These are phyloP conservation scores for Meandrusa payeni DNA, from an alignment of 2,888 invertebrate genomes.

Conservation along the genomic window DNA sequence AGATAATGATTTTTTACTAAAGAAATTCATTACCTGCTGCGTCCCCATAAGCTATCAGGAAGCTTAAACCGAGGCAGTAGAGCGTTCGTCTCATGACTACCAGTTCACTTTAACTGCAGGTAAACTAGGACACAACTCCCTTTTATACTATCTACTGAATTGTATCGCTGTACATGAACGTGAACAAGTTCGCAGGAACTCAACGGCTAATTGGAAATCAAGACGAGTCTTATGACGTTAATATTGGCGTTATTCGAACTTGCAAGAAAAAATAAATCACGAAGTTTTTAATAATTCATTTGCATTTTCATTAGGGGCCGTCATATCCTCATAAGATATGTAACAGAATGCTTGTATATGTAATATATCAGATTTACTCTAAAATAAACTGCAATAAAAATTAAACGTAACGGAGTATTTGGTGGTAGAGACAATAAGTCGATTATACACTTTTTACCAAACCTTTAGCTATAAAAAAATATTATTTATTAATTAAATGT, in stretches of 20 bases:
- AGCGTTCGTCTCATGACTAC: slow-evolving; percentile 17
- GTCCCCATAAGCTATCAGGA: slow-evolving; percentile 8
- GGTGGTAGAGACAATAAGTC: too few relatives aligned
- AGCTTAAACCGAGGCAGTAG: slow-evolving; percentile 7
- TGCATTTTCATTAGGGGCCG: too few relatives aligned
- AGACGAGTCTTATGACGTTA: slow-evolving; percentile 8
- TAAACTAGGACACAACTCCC: neutral
- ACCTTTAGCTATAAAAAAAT: too few relatives aligned
- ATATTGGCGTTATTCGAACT: neutral
- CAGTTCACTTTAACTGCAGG: slow-evolving; percentile 7
- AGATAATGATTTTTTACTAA: too few relatives aligned
- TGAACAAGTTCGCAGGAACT: slow-evolving; percentile 4
- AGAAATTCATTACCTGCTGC: slow-evolving; percentile 22
- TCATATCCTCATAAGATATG: too few relatives aligned
- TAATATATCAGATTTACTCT: too few relatives aligned
- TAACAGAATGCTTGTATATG: too few relatives aligned
- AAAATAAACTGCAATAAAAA: too few relatives aligned
- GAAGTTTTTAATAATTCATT: slow-evolving; percentile 6
- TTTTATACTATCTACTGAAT: slow-evolving; percentile 10
- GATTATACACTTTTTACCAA: too few relatives aligned
- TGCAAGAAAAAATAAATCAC: slow-evolving; percentile 3
- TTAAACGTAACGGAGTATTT: too few relatives aligned
- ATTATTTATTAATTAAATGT: too few relatives aligned
- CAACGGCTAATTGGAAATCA: slow-evolving; percentile 13
- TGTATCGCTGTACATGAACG: neutral